Percentiles rank a stretch among this genome's conserved stretches.
Evolutionary conservation across 1,140 invertebrate species (phyloP).

Genomic region (Lordiphosa stackelbergi): DNA sequence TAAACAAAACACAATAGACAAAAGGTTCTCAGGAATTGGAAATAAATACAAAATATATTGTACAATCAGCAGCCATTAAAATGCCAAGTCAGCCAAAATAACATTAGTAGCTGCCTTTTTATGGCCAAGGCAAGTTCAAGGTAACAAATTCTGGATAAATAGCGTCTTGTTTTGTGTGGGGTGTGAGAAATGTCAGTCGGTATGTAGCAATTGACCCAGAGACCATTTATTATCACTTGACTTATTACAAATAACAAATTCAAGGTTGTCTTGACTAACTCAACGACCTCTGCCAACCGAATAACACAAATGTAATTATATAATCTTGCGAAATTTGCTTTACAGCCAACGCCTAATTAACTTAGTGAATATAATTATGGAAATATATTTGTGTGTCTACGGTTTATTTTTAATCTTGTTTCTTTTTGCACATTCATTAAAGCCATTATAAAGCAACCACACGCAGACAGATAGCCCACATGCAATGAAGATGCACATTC

Average conservation of each 20-base stretch:
- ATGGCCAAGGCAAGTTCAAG: slow-evolving; percentile 43
- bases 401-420: background rate
- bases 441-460: slow-evolving; percentile 4
- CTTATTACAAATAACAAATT: slow-evolving; percentile 6
- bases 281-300: background rate
- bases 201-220: too few relatives aligned
- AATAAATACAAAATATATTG: slow-evolving; percentile 17
- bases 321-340: slow-evolving; percentile 1
- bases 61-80: slow-evolving; percentile 49
- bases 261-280: slow-evolving; percentile 9
- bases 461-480: slow-evolving; percentile 2
- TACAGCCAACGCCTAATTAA: slow-evolving; percentile 1
- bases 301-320: background rate
- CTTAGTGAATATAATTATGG: slow-evolving; percentile 3
- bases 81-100: slow-evolving; percentile 20
- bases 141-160: slow-evolving; percentile 12
- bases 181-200: too few relatives aligned
- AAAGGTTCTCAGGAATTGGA: slow-evolving; percentile 31
- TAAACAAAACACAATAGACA: slow-evolving; percentile 35
- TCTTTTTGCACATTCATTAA: slow-evolving; percentile 6
- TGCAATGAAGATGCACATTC: slow-evolving; percentile 13
- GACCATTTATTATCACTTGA: slow-evolving; percentile 1
- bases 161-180: slow-evolving; percentile 1
- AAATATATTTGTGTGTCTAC: slow-evolving; percentile 2
- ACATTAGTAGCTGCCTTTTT: slow-evolving; percentile 25